Conservation (phyloP, 2,888 invertebrate genomes). For the Torymus texanus region DNA sequence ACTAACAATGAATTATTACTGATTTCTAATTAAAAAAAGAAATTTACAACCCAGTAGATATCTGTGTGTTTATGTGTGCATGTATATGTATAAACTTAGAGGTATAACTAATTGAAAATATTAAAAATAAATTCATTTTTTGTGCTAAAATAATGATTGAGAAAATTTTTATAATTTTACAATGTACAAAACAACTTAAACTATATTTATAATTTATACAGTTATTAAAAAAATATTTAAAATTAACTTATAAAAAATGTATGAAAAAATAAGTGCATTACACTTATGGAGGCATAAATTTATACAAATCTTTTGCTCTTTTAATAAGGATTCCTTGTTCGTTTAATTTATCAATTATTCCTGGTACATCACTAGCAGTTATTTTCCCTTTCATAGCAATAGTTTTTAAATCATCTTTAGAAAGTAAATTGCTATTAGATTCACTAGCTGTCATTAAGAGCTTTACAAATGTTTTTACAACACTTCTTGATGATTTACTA, state of each 20-base stretch:
- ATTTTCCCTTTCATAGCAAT: conserved; percentile 83
- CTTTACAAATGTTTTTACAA: conserved; percentile 83
- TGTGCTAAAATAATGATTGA: background rate
- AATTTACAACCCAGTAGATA: no score
- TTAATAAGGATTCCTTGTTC: conserved; percentile 90
- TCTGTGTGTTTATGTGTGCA: no score
- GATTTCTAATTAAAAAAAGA: no score
- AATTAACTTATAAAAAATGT: conserved; percentile 1
- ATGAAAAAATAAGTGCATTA: background rate
- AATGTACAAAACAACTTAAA: background rate
- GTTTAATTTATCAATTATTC: conserved; percentile 87
- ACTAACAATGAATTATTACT: no score
- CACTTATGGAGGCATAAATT: conserved; percentile 76
- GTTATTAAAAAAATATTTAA: conserved; percentile 6
- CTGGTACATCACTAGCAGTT: conserved; percentile 80
- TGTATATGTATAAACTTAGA: no score
- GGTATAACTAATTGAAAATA: no score
- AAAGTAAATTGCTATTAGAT: conserved; percentile 84
- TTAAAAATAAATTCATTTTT: background rate
- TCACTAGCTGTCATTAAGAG: conserved; percentile 82
- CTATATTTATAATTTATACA: background rate
- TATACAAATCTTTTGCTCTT: conserved; percentile 85
- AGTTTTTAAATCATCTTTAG: conserved; percentile 85
- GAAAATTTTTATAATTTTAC: conserved; percentile 5
- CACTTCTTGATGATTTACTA: conserved; percentile 42